Conservation (phyloP, 2,113 vertebrate genomes). For the Vanacampus margaritifer region DNA sequence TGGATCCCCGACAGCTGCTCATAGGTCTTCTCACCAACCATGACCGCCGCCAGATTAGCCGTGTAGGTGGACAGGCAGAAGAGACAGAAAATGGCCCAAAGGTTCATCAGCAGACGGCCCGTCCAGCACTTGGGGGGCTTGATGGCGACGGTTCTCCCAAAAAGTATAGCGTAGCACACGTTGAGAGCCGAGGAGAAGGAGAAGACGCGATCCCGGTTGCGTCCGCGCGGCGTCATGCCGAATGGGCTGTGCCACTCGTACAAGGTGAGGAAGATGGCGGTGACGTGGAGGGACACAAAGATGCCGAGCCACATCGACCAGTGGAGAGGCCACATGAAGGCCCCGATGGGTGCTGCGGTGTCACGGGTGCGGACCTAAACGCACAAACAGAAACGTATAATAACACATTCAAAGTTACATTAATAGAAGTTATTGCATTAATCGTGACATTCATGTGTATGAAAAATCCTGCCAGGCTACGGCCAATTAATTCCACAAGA, state of each 20-base stretch:
- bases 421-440: too few relatives aligned
- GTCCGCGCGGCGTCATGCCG: conserved; percentile 88
- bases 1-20: conserved; percentile 93
- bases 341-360: conserved; percentile 86
- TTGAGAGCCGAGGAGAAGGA: conserved; percentile 95
- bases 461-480: too few relatives aligned
- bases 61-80: conserved; percentile 93
- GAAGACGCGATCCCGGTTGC: conserved; percentile 87
- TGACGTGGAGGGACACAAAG: conserved; percentile 89
- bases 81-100: conserved; percentile 97
- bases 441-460: too few relatives aligned
- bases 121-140: conserved; percentile 97
- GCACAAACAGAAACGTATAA: not conserved
- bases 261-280: conserved; percentile 89
- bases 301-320: conserved; percentile 98
- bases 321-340: conserved; percentile 96
- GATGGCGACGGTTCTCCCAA: conserved; percentile 89
- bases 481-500: too few relatives aligned
- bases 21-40: conserved; percentile 96
- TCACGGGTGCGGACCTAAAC: conserved; percentile 82
- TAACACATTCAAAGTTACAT: not conserved
- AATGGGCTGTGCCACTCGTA: conserved; percentile 97
- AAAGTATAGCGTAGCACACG: conserved; percentile 94
- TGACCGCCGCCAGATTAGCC: conserved; percentile 91
- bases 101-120: conserved; percentile 93